Evolutionary conservation across 2,113 vertebrate genomes (phyloP).

Genomic region (Halcyon senegalensis): DNA sequence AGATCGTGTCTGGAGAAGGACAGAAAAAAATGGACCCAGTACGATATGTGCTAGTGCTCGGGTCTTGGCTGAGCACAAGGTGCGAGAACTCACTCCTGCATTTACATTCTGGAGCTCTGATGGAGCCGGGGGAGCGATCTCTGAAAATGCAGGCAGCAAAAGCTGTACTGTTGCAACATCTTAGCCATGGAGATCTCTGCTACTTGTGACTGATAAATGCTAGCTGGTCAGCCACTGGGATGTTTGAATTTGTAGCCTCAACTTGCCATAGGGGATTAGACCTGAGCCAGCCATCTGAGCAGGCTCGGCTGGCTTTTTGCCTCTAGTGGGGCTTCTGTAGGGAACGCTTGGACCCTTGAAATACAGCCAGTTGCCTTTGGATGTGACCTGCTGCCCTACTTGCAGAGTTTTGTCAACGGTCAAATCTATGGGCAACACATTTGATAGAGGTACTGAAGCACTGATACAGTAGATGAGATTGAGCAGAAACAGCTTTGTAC

Average conservation of each 20-base stretch:
- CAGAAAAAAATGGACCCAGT: neutral
- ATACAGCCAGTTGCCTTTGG: neutral
- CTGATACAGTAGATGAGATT: neutral
- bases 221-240: neutral
- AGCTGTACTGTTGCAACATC: neutral
- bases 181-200: neutral
- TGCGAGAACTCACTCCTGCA: neutral
- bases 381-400: neutral
- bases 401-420: neutral
- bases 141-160: neutral
- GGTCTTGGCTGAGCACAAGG: neutral
- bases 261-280: neutral
- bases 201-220: neutral
- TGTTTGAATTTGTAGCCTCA: neutral
- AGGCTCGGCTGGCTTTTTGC: neutral
- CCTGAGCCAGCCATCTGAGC: neutral
- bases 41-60: accelerated
- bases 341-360: neutral
- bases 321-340: neutral
- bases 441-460: neutral
- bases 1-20: neutral
- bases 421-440: accelerated
- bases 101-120: neutral
- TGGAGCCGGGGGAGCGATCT: neutral
- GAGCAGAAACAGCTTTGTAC: neutral